Percentiles rank a stretch among this genome's conserved stretches.
Conservation (phyloP, 2,113 vertebrate species). For the Dasypus novemcinctus region DNA sequence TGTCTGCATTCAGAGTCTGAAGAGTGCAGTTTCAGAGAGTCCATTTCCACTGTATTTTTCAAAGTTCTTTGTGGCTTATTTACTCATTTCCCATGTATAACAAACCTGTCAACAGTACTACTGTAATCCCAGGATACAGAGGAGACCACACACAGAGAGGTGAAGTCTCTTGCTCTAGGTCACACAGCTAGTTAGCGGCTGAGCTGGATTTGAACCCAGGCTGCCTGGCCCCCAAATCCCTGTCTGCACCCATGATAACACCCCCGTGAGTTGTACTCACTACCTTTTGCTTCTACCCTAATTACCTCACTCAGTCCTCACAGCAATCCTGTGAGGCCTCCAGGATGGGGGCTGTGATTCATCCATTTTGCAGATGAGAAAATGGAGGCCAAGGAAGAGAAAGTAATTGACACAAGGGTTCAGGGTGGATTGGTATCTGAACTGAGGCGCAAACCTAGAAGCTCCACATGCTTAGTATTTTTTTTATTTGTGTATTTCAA, state of each 20-base stretch:
- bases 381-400: background rate
- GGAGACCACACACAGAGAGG: background rate
- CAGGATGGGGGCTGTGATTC: too few relatives aligned
- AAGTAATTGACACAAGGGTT: background rate
- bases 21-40: background rate
- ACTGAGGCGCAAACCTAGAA: background rate
- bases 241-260: background rate
- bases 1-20: background rate
- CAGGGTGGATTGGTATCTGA: background rate
- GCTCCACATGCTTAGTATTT: background rate
- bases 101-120: background rate
- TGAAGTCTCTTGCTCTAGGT: background rate
- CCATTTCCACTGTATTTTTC: background rate
- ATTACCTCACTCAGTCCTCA: background rate
- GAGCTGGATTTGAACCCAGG: background rate
- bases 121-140: background rate
- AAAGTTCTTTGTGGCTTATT: background rate
- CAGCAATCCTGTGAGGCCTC: background rate
- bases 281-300: background rate
- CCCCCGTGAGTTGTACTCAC: background rate
- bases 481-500: too few relatives aligned
- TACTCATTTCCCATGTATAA: background rate
- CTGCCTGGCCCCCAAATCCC: background rate
- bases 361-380: background rate
- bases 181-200: background rate